Conservation (phyloP, 2,797 vertebrate species). For the Artibeus lituratus region DNA sequence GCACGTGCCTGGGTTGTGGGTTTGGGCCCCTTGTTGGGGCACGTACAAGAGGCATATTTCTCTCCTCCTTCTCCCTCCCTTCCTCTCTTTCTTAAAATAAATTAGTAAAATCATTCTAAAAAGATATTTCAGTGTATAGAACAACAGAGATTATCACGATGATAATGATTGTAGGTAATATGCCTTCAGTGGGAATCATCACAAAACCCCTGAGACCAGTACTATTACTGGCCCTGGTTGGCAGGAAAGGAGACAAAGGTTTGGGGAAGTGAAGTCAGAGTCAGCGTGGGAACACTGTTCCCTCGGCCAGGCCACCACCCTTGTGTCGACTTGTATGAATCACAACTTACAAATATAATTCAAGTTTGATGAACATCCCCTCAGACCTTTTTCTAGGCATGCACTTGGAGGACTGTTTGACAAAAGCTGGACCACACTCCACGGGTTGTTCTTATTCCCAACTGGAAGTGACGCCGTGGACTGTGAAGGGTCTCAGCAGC, state of each 20-base stretch:
- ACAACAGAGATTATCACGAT: not conserved
- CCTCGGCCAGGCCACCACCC: too few species aligned
- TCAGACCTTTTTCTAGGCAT: not conserved
- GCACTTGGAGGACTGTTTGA: not conserved
- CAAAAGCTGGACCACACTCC: not conserved
- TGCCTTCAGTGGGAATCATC: not conserved
- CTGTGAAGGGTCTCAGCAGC: accelerated
- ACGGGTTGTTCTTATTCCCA: not conserved
- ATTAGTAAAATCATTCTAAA: not conserved
- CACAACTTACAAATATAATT: not conserved
- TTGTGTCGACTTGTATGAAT: not conserved
- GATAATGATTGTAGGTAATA: not conserved
- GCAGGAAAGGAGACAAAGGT: not conserved
- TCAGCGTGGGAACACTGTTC: too few species aligned
- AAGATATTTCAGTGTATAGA: not conserved
- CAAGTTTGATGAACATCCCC: not conserved
- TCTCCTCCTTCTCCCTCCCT: not conserved
- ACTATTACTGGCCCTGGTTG: not conserved
- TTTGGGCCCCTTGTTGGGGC: too few species aligned
- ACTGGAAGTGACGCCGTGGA: not conserved
- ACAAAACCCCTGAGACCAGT: not conserved
- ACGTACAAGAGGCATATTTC: not conserved
- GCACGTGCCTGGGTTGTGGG: not conserved
- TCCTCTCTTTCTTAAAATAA: not conserved
- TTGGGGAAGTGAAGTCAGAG: not conserved